Base-by-base conservation (phyloP, 2,888 invertebrate species). In the Theodoxus fluviatilis region DNA sequence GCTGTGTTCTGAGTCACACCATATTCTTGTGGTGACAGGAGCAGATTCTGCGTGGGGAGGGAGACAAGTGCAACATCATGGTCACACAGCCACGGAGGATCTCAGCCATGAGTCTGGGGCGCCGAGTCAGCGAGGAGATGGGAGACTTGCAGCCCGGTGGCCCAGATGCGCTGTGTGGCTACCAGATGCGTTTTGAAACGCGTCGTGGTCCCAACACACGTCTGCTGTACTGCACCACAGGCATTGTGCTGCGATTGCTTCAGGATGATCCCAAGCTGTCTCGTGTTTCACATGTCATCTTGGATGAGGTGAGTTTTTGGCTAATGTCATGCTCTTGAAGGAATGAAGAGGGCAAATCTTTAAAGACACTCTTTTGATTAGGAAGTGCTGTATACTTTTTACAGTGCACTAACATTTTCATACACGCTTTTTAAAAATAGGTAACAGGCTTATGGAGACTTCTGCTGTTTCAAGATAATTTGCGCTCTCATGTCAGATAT, bases 211-310 rank as follows among this genome's bases (percentile, higher is more conserved):
- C 76, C 18, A 80, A 79, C 38, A 83, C 84, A 0, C 73, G 80
- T 31, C 75, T 86, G 67, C 69, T 92, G 74, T 96, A 92, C 85
- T 95, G 95, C 86, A 97, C 97, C 0, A 95, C 96, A 0, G 97
- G 96, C 2, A 92, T 96, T 67, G 88, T 97, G 38, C 86, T 97
- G 55, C 91, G 94, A 81, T 91, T 92, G 76, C 89, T 97, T 87
- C 93, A 94, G 87, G 83, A 87, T 0, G 93, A 96, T 70, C 74
- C 79, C 0, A 64, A 71, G n/a, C 76, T 86, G 9, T 71, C 70
- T 12, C 76, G 79, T 37, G 75, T 85, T 28, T 78, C 83, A 15
- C 84, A 84, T 75, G 75, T 85, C 15, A 80, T 86, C 52, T 82
- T 86, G 43, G 86, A 86, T 75, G 86, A 86, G 82, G 86, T 85